Percentiles rank a stretch among this genome's conserved stretches.
Conservation (phyloP, 2,888 invertebrate species). For the Caenorhabditis sp. region DNA sequence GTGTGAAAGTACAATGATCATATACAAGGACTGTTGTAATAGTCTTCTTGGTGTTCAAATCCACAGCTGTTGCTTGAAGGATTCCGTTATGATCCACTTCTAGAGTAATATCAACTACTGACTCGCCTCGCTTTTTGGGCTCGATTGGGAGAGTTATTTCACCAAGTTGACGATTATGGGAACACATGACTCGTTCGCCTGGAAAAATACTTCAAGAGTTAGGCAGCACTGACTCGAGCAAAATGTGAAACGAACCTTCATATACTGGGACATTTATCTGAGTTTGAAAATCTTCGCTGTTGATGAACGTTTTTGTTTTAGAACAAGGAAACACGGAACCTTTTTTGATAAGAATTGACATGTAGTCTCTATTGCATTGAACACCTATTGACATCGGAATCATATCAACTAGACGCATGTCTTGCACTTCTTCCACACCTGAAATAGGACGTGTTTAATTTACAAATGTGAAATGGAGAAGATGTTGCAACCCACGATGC, state of each 20-base stretch:
- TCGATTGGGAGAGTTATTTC: slow-evolving; percentile 41
- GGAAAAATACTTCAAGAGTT: not conserved
- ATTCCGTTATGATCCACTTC: slow-evolving; percentile 66
- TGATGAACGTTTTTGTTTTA: slow-evolving; percentile 54
- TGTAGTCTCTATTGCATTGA: slow-evolving; percentile 62
- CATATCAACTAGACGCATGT: slow-evolving; percentile 59
- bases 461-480: too few relatives aligned
- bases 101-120: slow-evolving; percentile 48
- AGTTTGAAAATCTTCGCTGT: slow-evolving; percentile 61
- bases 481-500: too few relatives aligned
- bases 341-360: slow-evolving; percentile 62
- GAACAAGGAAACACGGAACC: slow-evolving; percentile 52
- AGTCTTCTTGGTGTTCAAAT: slow-evolving; percentile 33
- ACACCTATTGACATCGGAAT: slow-evolving; percentile 64
- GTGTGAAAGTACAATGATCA: slow-evolving; percentile 62
- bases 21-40: slow-evolving; percentile 59
- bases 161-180: slow-evolving; percentile 53
- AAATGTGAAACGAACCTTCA: slow-evolving; percentile 54
- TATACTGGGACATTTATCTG: slow-evolving; percentile 53
- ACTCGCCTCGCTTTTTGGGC: slow-evolving; percentile 49
- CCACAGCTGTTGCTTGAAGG: slow-evolving; percentile 60
- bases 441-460: not conserved
- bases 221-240: not conserved
- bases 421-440: slow-evolving; percentile 65
- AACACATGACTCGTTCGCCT: slow-evolving; percentile 56